These are phyloP conservation scores for Watsonalla binaria DNA, from an alignment of 2,888 invertebrate genomes.

Conservation along the genomic window DNA sequence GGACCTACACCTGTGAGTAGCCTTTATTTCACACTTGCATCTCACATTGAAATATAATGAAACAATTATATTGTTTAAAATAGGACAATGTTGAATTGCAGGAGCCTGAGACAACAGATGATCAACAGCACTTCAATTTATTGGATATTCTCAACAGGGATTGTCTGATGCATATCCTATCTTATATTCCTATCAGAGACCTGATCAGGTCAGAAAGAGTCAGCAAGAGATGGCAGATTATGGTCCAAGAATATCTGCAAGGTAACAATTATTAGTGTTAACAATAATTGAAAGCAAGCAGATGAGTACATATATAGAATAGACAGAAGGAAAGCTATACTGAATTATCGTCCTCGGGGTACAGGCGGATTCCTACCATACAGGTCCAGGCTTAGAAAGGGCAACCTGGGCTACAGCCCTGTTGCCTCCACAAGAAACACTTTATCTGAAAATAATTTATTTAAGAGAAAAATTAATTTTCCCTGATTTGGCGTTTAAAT, in stretches of 20 bases:
- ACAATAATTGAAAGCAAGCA: too few species aligned
- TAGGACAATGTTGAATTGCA: constrained; percentile 11
- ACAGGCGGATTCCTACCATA: too few species aligned
- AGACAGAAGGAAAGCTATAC: background rate
- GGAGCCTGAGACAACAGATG: constrained; percentile 21
- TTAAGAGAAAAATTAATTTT: too few species aligned
- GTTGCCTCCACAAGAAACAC: too few species aligned
- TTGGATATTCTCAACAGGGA: constrained; percentile 77
- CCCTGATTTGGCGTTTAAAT: too few species aligned
- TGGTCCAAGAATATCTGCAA: constrained; percentile 71
- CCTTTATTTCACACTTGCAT: background rate
- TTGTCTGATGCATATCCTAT: constrained; percentile 74
- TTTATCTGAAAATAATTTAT: too few species aligned
- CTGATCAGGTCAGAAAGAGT: constrained; percentile 78
- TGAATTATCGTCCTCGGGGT: too few species aligned
- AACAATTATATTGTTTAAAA: too few species aligned
- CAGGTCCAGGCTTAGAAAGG: too few species aligned
- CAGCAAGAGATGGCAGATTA: constrained; percentile 75
- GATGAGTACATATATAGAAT: background rate
- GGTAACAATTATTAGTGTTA: constrained; percentile 21
- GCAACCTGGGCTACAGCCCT: too few species aligned
- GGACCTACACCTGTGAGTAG: constrained; percentile 18
- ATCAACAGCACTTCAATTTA: constrained; percentile 38
- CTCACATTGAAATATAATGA: too few species aligned
- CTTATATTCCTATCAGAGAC: constrained; percentile 71